Evolutionary conservation across 2,888 invertebrate species (phyloP), one percentile per base, ranked within the genome.

Genomic region (Tholera decimalis): DNA sequence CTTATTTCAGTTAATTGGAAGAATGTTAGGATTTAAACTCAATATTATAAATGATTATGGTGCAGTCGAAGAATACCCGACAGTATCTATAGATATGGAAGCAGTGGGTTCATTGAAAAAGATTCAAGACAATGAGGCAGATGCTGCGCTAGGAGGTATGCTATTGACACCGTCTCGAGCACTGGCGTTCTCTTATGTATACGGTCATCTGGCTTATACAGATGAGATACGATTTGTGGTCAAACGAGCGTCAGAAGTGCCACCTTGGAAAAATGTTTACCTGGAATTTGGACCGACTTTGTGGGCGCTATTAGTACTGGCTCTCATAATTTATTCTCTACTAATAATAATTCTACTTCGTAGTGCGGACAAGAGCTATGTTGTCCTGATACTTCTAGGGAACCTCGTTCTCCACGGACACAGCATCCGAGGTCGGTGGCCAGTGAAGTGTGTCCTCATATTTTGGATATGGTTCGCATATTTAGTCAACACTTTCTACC

Each of bases 1-100:
- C 35, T 64, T 85, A 5, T 71, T 93, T 6, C 41, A 84, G 15
- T 57, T 90, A 22, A 75, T 93, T 26, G 83, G 87, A 3, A 60
- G 85, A 62, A 62, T 81, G 51, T 86, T 88, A 70, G 68, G 85
- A 30, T 90, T 93, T 43, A 77, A 85, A 2, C 44, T 90, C 1
- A 85, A 90, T 24, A 85, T 88, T 22, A 76, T 78, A 3, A 84
- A 63, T 0, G 51, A 83, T 41, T 72, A 75, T 11, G 74, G 82
- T 13, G 77, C 76, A 44, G 63, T 73, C 7, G 85, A 87, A 63
- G 59, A 66, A 18, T 86, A 85, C 49, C 82, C 88, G 2, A 77
- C 72, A 2, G 77, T 89, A 9, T 74, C 81, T 20, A 20, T 46
- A 5, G 77, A 88, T 28, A 83, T 87, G 83, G 58, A 73, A 28